Evolutionary conservation across 2,797 vertebrate genomes (phyloP).

Genomic region (Loriculus beryllinus): DNA sequence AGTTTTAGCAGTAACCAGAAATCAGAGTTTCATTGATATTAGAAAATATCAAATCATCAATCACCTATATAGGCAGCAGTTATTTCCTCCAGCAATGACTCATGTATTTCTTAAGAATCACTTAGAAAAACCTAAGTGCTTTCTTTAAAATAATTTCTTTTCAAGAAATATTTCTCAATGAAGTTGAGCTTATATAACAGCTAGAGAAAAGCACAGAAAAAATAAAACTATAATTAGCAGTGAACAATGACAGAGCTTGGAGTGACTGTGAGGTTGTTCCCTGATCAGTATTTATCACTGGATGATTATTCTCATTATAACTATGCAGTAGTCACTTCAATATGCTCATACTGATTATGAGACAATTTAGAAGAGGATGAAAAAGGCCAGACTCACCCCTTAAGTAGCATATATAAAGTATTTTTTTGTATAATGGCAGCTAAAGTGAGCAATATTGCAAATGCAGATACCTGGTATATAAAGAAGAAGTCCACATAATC

Average conservation of each 20-base stretch:
- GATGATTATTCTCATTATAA: not conserved
- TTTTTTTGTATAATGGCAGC: not conserved
- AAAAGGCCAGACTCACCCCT: not conserved
- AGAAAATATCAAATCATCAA: not conserved
- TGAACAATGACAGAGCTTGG: not conserved
- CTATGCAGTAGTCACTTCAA: not conserved
- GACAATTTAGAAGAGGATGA: not conserved
- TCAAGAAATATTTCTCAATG: not conserved
- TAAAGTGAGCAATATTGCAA: not conserved
- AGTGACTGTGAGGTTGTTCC: not conserved
- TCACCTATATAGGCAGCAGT: not conserved
- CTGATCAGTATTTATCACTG: not conserved
- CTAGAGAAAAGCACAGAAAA: not conserved
- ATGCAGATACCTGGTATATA: not conserved
- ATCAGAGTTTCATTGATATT: not conserved
- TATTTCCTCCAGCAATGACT: not conserved
- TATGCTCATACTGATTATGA: not conserved
- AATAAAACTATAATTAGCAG: not conserved
- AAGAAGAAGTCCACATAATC: not conserved
- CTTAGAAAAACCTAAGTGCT: not conserved
- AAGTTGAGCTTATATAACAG: not conserved
- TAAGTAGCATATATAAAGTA: not conserved
- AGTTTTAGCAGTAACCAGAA: not conserved
- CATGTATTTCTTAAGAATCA: not conserved
- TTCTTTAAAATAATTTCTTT: not conserved